Percentiles rank a stretch among this genome's conserved stretches.
Conservation (phyloP, 1,140 invertebrate genomes). For the Caenorhabditis tropicalis region DNA sequence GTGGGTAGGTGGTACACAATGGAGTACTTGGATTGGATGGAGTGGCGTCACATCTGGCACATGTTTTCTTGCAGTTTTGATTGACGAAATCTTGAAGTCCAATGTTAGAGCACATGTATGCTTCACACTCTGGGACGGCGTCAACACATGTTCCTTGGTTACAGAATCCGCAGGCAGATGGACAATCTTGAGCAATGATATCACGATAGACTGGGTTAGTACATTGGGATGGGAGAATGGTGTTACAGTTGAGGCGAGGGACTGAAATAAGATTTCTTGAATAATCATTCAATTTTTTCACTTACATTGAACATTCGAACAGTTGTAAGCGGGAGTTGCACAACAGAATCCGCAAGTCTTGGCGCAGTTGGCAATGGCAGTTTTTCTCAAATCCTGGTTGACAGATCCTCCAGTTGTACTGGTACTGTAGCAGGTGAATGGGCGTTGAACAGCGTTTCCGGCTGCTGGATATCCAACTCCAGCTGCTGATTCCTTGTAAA, state of each 20-base stretch:
- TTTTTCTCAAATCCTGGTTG: not conserved
- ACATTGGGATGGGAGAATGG: not conserved
- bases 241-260: not conserved
- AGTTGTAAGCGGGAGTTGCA: not conserved
- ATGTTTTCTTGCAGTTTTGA: not conserved
- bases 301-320: not conserved
- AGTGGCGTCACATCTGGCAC: not conserved
- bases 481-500: not conserved
- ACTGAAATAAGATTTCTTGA: not conserved
- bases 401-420: not conserved
- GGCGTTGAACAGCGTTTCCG: not conserved
- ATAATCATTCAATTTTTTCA: not conserved
- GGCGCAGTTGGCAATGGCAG: not conserved
- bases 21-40: not conserved
- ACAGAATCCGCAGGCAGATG: not conserved
- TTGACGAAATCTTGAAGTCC: not conserved
- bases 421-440: not conserved
- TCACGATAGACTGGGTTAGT: not conserved
- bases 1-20: not conserved
- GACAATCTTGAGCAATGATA: not conserved
- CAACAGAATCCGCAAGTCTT: constrained; percentile 19
- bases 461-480: not conserved
- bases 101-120: not conserved
- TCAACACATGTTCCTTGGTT: not conserved
- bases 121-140: not conserved